Evolutionary conservation across 1,140 invertebrate genomes (phyloP).

Genomic region (Pantala flavescens): DNA sequence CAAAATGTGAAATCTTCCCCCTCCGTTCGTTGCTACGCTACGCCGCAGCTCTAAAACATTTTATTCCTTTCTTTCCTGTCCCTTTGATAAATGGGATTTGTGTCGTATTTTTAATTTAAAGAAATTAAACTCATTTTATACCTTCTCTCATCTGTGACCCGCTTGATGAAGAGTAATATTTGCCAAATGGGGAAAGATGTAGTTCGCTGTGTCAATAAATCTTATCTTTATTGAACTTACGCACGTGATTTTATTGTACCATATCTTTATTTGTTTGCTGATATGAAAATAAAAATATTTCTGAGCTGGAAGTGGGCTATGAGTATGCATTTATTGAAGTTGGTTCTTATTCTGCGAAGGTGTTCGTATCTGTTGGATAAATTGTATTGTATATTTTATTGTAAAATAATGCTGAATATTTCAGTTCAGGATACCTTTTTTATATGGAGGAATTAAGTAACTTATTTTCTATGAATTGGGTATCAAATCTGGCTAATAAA

Average conservation of each 20-base stretch:
- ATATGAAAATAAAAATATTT: constrained; percentile 6
- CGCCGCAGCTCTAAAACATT: neutral
- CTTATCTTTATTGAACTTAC: constrained; percentile 4
- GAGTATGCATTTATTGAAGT: neutral
- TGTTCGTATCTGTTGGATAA: no score
- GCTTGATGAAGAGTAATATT: neutral
- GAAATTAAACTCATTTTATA: neutral
- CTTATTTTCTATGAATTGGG: no score
- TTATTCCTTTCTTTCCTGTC: neutral
- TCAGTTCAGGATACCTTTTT: neutral
- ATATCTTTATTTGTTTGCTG: constrained; percentile 2
- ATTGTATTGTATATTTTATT: no score
- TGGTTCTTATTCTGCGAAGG: neutral
- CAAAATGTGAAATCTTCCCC: neutral
- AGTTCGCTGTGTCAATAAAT: neutral
- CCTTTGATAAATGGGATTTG: neutral
- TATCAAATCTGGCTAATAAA: no score
- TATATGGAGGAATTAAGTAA: neutral
- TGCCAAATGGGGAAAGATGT: neutral
- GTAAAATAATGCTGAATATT: no score
- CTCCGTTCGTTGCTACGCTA: neutral
- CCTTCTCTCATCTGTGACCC: neutral
- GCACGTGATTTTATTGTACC: constrained; percentile 2
- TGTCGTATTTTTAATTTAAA: neutral
- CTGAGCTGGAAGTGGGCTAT: neutral